Evolutionary conservation across 2,888 invertebrate genomes (phyloP).

Genomic region (Dendrolimus pini): DNA sequence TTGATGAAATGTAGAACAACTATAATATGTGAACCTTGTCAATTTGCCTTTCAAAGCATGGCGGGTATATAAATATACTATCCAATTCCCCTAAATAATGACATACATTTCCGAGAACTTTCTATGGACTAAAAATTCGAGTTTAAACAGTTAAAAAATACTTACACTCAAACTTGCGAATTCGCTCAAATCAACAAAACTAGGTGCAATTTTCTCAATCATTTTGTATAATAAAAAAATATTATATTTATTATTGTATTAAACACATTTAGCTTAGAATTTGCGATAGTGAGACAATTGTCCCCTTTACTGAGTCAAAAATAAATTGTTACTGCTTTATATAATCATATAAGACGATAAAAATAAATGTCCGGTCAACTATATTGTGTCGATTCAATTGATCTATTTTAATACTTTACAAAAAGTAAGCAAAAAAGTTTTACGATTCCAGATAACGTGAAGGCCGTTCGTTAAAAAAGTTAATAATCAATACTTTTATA

Average conservation of each 20-base stretch:
- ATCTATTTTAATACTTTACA: background rate
- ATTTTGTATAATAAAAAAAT: conserved; percentile 20
- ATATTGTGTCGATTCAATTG: background rate
- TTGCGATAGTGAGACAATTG: background rate
- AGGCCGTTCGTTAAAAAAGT: too few species aligned
- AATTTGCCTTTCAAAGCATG: too few species aligned
- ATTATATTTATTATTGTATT: background rate
- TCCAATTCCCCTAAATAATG: too few species aligned
- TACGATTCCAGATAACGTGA: too few species aligned
- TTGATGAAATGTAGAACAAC: too few species aligned
- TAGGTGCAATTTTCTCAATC: conserved; percentile 44
- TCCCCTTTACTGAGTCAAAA: background rate
- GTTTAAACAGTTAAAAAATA: conserved; percentile 8
- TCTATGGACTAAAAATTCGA: too few species aligned
- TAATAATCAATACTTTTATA: too few species aligned
- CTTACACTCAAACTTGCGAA: conserved; percentile 60
- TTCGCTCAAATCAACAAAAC: conserved; percentile 65
- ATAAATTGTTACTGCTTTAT: background rate
- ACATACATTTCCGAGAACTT: too few species aligned
- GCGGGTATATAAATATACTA: too few species aligned
- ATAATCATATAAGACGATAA: background rate
- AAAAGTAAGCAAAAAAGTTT: too few species aligned
- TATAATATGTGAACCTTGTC: too few species aligned
- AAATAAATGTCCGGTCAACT: background rate
- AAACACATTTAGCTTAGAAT: background rate